Conservation (phyloP, 1,140 invertebrate genomes). For the Ceratosolen fusciceps region DNA sequence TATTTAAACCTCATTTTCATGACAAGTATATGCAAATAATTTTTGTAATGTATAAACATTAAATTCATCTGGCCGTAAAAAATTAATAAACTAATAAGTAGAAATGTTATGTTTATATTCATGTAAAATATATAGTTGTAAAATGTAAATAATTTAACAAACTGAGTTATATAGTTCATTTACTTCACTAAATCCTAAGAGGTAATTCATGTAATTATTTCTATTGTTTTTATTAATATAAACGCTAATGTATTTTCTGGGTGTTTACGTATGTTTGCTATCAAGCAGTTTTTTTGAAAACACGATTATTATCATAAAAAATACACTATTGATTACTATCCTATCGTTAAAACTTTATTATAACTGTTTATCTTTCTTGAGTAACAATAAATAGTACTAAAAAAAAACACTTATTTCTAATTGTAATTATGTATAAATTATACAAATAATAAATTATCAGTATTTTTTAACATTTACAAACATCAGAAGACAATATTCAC, state of each 20-base stretch:
- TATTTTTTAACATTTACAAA: constrained; percentile 32
- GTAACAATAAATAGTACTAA: constrained; percentile 16
- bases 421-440: constrained; percentile 38
- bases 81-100: constrained; percentile 22
- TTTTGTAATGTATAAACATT: constrained; percentile 2
- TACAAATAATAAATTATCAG: constrained; percentile 42
- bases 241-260: constrained; percentile 44
- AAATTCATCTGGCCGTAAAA: constrained; percentile 15
- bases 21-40: constrained; percentile 30
- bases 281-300: constrained; percentile 1
- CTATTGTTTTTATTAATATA: constrained; percentile 43
- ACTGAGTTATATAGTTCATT: neutral
- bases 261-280: neutral
- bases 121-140: constrained; percentile 36
- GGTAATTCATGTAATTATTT: constrained; percentile 35
- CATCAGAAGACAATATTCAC: constrained; percentile 39
- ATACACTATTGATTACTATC: constrained; percentile 34
- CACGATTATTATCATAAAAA: constrained; percentile 25
- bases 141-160: constrained; percentile 33
- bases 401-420: constrained; percentile 27
- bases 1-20: constrained; percentile 29
- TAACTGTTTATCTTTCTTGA: constrained; percentile 11
- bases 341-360: constrained; percentile 29
- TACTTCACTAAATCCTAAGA: constrained; percentile 5
- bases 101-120: constrained; percentile 32